Conservation (phyloP, 2,113 vertebrate species). For the Synchiropus splendidus region DNA sequence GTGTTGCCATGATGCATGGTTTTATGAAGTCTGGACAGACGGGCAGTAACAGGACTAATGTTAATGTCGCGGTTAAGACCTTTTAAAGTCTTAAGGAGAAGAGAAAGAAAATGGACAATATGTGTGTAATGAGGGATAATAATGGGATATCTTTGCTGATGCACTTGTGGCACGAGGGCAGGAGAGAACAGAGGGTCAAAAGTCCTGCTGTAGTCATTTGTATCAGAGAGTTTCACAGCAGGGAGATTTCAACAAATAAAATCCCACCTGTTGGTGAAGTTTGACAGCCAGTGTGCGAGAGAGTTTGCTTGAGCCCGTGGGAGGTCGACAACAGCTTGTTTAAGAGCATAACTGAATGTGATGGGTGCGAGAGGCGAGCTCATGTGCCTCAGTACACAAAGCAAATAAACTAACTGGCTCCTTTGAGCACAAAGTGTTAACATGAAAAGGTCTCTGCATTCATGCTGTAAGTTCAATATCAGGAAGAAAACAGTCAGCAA, state of each 20-base stretch:
- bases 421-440: no score
- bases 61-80: no score
- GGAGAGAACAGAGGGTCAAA: neutral
- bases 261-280: slow-evolving; percentile 17
- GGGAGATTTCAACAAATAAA: slow-evolving; percentile 7
- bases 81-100: slow-evolving; percentile 29
- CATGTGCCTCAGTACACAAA: no score
- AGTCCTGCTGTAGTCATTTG: slow-evolving; percentile 10
- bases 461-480: no score
- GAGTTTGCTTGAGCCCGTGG: neutral
- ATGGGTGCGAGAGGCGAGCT: no score
- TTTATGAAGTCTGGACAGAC: slow-evolving; percentile 5
- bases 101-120: slow-evolving; percentile 34
- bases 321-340: no score
- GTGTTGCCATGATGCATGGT: no score
- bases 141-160: slow-evolving; percentile 10
- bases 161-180: slow-evolving; percentile 21
- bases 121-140: slow-evolving; percentile 28
- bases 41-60: slow-evolving; percentile 6
- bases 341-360: no score
- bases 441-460: no score
- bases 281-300: slow-evolving; percentile 3
- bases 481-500: no score
- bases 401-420: no score
- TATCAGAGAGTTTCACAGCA: slow-evolving; percentile 9